A percentile compares a stretch with the other conserved stretches of the same genome.
Conservation (phyloP, 2,797 vertebrate genomes). For the Macropus fuliginosus region DNA sequence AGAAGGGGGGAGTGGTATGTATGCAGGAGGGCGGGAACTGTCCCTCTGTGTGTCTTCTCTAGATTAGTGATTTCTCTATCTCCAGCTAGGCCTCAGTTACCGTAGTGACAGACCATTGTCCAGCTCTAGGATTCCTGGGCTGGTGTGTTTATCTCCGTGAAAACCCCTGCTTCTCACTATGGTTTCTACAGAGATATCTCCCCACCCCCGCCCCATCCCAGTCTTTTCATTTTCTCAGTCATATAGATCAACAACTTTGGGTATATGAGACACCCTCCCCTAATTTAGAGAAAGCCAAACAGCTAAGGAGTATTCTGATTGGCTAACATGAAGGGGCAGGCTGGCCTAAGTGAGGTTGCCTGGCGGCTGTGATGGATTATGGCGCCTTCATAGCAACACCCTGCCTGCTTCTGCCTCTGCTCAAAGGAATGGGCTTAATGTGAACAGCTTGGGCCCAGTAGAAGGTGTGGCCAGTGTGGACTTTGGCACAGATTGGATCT, state of each 20-base stretch:
- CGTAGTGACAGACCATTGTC: slow-evolving; percentile 80
- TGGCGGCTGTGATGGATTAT: neutral
- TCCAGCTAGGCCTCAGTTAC: slow-evolving; percentile 69
- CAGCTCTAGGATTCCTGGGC: slow-evolving; percentile 32
- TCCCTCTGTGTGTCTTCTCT: slow-evolving; percentile 36
- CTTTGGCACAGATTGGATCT: neutral
- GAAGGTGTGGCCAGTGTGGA: neutral
- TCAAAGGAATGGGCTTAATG: neutral
- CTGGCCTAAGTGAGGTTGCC: neutral
- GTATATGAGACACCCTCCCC: neutral
- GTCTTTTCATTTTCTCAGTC: slow-evolving; percentile 22
- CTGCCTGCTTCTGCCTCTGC: neutral
- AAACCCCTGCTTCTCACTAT: neutral
- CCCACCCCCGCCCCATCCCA: neutral
- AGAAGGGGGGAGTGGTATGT: slow-evolving; percentile 35
- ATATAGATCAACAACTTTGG: neutral
- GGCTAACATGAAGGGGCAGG: neutral
- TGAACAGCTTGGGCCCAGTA: neutral
- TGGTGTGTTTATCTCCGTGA: neutral
- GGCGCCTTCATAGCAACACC: neutral
- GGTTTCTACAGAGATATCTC: neutral
- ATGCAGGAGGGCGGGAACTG: slow-evolving; percentile 5
- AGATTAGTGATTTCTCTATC: slow-evolving; percentile 62
- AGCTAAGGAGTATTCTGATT: neutral
- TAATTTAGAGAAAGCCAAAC: neutral